A percentile compares a stretch with the other conserved stretches of the same genome.
phyloP scores from a whole-genome alignment of 2,888 invertebrate genomes.

The Megamerina dolium region DNA sequence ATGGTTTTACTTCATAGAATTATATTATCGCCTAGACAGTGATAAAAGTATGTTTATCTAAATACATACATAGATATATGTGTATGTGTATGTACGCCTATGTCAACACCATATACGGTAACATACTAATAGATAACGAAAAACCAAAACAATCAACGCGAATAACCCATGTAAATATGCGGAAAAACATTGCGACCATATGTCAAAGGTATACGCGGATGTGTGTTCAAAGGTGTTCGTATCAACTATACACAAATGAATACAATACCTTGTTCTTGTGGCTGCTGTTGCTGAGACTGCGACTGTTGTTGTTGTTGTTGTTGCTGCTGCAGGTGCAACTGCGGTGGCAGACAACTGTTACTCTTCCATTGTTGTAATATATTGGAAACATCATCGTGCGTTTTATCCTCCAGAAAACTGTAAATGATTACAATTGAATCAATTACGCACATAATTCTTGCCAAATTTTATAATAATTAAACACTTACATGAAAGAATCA shows the following conservation, averaged over 20 bases:
- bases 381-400: slow-evolving; percentile 47
- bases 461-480: background rate
- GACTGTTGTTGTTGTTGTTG: slow-evolving; percentile 23
- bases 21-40: no score
- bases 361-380: slow-evolving; percentile 49
- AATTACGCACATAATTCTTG: slow-evolving; percentile 11
- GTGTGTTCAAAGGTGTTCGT: no score
- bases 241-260: background rate
- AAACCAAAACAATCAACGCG: no score
- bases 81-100: no score
- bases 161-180: no score
- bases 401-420: slow-evolving; percentile 47
- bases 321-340: slow-evolving; percentile 21
- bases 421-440: slow-evolving; percentile 14
- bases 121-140: no score
- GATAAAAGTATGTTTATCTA: no score
- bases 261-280: slow-evolving; percentile 41
- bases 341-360: slow-evolving; percentile 31
- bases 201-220: no score
- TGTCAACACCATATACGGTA: no score
- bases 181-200: no score
- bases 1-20: no score
- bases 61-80: no score
- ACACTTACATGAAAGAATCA: slow-evolving; percentile 46
- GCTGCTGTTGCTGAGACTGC: slow-evolving; percentile 24